Base-by-base conservation (phyloP, 2,888 invertebrate genomes). In the Keiferia lycopersicella region DNA sequence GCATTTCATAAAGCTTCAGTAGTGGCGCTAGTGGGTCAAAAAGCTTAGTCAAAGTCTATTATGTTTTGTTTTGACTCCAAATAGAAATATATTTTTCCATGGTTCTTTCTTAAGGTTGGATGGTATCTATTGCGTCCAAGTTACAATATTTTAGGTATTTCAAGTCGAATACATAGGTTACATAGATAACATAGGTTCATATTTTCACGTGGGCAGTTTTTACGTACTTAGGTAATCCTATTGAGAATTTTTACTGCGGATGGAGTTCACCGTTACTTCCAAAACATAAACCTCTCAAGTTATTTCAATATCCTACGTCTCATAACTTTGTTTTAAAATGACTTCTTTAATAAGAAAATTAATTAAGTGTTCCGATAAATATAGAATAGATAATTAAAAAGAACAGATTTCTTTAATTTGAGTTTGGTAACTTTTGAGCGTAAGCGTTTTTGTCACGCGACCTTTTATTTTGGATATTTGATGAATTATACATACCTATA, bases 351-450 rank as follows among this genome's bases (percentile, higher is more conserved):
- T 22, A 7, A 22, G 45, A 51, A 61, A 68, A 68, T 71, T 67
- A 67, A 64, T 66, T 63, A 57, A 41, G 59, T 65, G 60, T 65
- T 65, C 62, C 62, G 65, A 64, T 67, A 60, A 72, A 45, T 70
- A n/a, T 70, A 67, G 66, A 69, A 68, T 71, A 34, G 10, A 8
- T 34, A 70, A n/a, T n/a, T n/a, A n/a, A 66, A 70, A 64, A 57
- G 56, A 61, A 62, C n/a, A 63, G 65, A 64, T 61, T 65, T 56
- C 56, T 67, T 69, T 69, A 69, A 64, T 71, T 67, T 68, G 68
- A 69, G 61, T 71, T 75, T 26, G 26, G 62, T 62, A 67, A 69
- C 66, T 65, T 69, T 61, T n/a, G n/a, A n/a, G n/a, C n/a, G 62
- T 62, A 67, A 69, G n/a, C 6, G 8, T 8, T n/a, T 45, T 45